Base-by-base conservation (phyloP, 2,113 vertebrate species). In the Dissostichus mawsoni region DNA sequence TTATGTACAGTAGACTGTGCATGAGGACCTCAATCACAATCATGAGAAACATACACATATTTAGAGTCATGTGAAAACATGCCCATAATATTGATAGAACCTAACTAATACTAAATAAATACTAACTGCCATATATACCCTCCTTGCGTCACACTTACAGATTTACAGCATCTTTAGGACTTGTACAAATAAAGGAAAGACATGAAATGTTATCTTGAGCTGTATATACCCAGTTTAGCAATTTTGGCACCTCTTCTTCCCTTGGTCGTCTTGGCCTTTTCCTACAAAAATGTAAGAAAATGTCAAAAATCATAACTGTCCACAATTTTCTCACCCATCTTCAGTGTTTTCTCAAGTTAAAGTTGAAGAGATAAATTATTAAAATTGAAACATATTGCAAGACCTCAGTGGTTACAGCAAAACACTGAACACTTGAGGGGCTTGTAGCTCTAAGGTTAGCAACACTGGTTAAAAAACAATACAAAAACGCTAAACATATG, bases 211-310 rank as follows among this genome's bases (percentile, higher is more conserved):
- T 41, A 41, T 41, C 36, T 41, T 41, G 36, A 41, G 36, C 36
- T 6, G 36, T 41, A 41, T 89, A 25, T 90, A 97, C 97, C 96
- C 84, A 96, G 90, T 91, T 96, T 97, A 81, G 95, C 92, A 76
- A 96, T 91, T 93, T 97, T 97, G 85, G 94, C 92, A 86, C 94
- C 96, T 94, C 95, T 95, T 88, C 95, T 95, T 77, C 95, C 96
- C 94, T 96, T 97, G 87, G 92, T 92, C 56, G 87, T 89, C 87
- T 96, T 97, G 77, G 95, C 90, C 90, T 96, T 97, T 93, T 96
- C 96, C 96, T 97, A 59, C 4, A 81, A 88, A 45, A 80, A 80
- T 18, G 0, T 72, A 68, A 74, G 0, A 52, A 64, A 0, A 16
- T 50, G 11, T 73, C 41, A 57, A 65, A 12, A 44, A 53, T 11